Base-by-base conservation (phyloP, 1,140 invertebrate species). In the Brachionus koreanus region DNA sequence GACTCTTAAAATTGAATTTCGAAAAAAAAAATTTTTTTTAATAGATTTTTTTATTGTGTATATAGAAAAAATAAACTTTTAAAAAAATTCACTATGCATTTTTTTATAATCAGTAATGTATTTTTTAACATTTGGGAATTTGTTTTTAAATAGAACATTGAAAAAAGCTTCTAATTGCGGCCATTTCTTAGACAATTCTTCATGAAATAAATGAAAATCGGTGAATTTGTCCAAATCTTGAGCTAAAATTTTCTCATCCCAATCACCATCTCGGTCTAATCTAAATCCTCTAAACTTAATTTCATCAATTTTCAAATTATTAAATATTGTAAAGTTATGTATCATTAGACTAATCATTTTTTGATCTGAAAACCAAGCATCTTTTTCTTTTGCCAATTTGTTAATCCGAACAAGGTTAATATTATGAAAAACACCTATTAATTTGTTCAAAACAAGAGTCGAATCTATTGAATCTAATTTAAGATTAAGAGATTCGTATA, bases 261-360 rank as follows among this genome's bases (percentile, higher is more conserved):
- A 25, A 1, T 72, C 33, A 42, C 19, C 10, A 9, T 46, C 43
- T 12, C 69, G 69, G n/a, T 74, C 69, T n/a, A 74, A 33, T 35
- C 69, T 29, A n/a, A 25, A 29, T 13, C 69, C 69, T 12, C 43
- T 29, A 46, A 10, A 74, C 39, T 43, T 23, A 2, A 19, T 74
- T 13, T 46, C 39, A 25, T 23, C 4, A 0, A 74, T 46, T 29
- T 74, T 46, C 12, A 46, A 25, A 43, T 46, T 46, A 46, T 46
- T 74, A 46, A 43, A 25, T 33, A 29, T 46, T 37, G 16, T 69
- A 69, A 19, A 69, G 10, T 69, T 39, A 13, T 39, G 1, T 25
- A 74, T 74, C 19, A 46, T 46, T 29, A 25, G 9, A 74, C 69
- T 74, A 46, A 74, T 74, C 69, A 74, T 46, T 46, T 74, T 74